Conservation (phyloP, 2,113 vertebrate species). For the Ceyx margarethae region DNA sequence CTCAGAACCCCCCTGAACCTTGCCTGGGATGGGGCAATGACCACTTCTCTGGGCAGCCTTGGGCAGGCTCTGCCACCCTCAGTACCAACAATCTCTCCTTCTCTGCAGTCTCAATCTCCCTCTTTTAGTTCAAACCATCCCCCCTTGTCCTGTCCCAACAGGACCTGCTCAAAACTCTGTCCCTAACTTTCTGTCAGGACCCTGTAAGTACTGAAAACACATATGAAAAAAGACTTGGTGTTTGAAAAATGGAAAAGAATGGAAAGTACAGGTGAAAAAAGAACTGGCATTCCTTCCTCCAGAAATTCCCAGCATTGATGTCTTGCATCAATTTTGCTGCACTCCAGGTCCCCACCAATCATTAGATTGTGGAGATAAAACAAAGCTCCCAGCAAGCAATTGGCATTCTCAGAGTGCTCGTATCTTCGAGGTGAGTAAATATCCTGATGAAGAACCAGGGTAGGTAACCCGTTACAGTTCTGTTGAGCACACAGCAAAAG, state of each 20-base stretch:
- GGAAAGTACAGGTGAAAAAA: background rate
- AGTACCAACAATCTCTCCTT: too few species aligned
- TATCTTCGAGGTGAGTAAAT: background rate
- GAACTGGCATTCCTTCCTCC: background rate
- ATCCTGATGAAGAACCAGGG: background rate
- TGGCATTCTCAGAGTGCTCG: background rate
- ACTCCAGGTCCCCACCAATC: background rate
- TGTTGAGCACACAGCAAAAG: background rate
- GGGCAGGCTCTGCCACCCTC: too few species aligned
- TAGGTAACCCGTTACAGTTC: too few species aligned
- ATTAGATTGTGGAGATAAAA: background rate
- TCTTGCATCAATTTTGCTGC: background rate
- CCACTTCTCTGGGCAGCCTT: too few species aligned
- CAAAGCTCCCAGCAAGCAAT: background rate
- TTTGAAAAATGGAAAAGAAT: background rate
- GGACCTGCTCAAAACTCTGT: too few species aligned
- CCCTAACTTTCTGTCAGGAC: too few species aligned
- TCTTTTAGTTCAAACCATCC: too few species aligned
- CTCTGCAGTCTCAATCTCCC: too few species aligned
- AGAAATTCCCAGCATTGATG: background rate
- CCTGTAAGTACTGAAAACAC: too few species aligned
- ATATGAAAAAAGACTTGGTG: background rate
- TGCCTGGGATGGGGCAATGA: too few species aligned
- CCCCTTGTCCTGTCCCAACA: too few species aligned
- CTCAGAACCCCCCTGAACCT: too few species aligned